phyloP scores from a whole-genome alignment of 2,888 invertebrate genomes.

The Chaetoderma sp. region DNA sequence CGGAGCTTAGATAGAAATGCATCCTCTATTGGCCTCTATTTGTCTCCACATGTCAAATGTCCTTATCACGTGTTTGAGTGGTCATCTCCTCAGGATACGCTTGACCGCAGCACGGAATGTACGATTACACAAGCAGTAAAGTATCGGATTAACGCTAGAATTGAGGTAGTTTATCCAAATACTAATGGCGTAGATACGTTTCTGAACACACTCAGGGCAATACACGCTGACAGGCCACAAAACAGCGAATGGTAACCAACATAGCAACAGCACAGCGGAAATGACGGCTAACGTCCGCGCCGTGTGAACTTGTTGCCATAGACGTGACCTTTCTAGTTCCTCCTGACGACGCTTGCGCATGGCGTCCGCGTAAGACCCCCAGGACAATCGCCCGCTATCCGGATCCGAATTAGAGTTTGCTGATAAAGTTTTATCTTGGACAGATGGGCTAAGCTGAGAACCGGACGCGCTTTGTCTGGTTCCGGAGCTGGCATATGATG shows the following conservation, averaged over 20 bases:
- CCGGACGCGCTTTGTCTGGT: too few relatives aligned
- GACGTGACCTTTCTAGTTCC: constrained; percentile 59
- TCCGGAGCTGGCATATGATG: too few relatives aligned
- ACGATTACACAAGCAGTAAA: constrained; percentile 74
- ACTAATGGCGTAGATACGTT: constrained; percentile 39
- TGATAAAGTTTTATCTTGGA: too few relatives aligned
- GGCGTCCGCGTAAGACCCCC: background rate
- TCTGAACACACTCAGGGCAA: constrained; percentile 39
- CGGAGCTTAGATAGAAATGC: too few relatives aligned
- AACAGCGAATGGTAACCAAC: constrained; percentile 96
- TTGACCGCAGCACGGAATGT: background rate
- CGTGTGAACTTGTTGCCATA: constrained; percentile 95
- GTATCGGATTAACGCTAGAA: constrained; percentile 78
- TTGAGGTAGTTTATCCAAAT: constrained; percentile 58
- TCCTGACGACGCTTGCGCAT: background rate
- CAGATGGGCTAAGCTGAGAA: too few relatives aligned
- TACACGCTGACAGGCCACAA: constrained; percentile 91
- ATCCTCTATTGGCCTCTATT: too few relatives aligned
- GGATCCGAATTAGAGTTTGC: too few relatives aligned
- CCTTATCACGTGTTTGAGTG: too few relatives aligned
- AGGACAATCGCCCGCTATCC: too few relatives aligned
- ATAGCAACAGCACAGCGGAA: constrained; percentile 95
- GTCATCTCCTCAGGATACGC: background rate
- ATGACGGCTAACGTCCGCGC: constrained; percentile 95
- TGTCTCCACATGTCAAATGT: too few relatives aligned